A percentile compares a stretch with the other conserved stretches of the same genome.
These are phyloP conservation scores for Euthynnus affinis DNA, from an alignment of 2,797 vertebrate genomes.

Conservation along the genomic window DNA sequence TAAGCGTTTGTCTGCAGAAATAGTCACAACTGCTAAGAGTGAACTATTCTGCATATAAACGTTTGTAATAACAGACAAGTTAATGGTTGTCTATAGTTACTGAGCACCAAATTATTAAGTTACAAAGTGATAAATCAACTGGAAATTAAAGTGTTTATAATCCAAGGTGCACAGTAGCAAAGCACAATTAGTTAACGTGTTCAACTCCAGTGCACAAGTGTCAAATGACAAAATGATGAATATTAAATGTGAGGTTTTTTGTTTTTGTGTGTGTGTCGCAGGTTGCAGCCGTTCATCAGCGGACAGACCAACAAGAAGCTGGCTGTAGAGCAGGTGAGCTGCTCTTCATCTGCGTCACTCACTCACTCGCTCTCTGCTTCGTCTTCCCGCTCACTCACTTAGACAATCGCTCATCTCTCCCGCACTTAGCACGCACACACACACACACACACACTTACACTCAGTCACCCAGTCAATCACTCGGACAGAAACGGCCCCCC, in stretches of 20 bases:
- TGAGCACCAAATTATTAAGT: no score
- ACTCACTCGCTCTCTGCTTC: accelerated
- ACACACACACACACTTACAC: not conserved
- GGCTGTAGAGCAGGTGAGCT: slow-evolving; percentile 87
- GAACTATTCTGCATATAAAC: no score
- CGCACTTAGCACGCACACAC: not conserved
- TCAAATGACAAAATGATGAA: no score
- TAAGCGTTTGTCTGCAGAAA: no score
- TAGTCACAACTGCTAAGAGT: no score
- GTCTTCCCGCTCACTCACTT: not conserved
- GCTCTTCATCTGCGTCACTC: not conserved
- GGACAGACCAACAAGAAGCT: slow-evolving; percentile 88
- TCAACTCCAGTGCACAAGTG: no score
- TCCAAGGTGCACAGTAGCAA: no score
- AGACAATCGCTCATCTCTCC: not conserved
- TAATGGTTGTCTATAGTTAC: no score
- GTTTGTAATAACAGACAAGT: no score
- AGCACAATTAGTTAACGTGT: no score
- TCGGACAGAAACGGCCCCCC: not conserved
- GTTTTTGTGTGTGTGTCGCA: slow-evolving; percentile 74
- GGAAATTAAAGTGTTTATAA: no score
- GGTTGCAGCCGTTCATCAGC: slow-evolving; percentile 89
- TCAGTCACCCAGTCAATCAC: slow-evolving; percentile 9
- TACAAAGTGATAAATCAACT: no score
- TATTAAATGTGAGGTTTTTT: not conserved